Base-by-base conservation (phyloP, 2,113 vertebrate genomes). In the Zosterops lateralis region DNA sequence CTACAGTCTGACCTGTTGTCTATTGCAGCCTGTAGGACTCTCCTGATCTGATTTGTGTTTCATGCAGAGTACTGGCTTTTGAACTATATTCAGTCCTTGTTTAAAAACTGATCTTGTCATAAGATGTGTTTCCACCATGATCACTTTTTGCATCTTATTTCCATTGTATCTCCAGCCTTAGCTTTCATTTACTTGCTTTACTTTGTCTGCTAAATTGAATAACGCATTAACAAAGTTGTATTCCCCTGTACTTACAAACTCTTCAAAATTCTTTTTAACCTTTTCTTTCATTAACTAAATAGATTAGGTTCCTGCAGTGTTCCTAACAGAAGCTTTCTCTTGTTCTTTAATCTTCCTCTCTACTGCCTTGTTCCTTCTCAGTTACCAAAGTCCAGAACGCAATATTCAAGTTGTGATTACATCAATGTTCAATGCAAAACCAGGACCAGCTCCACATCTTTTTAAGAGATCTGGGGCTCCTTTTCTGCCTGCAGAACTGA, bases 401-500 rank as follows among this genome's bases (percentile, higher is more conserved):
- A 28, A 24, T 89, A 78, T 81, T 89, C 48, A 40, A 57, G 48
- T 34, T 6, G 3, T 61, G 80, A 86, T 89, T 89, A 13, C 65
- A 81, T 60, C 58, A 45, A 14, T 11, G 19, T 78, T 86, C 40
- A 57, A 36, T 29, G 47, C 44, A 84, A 81, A 81, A 74, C 24
- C 72, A 77, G 34, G 66, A 83, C 44, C 57, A 92, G 64, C 25
- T 88, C 42, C 44, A 84, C 50, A 42, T 72, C 62, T n/a, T 73
- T 75, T 94, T 73, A 73, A 84, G 53, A 81, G 82, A 84, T 67
- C 51, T 36, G 64, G 36, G 44, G 48, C 65, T 96, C 93, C 92
- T 90, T 93, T 96, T 93, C 82, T 93, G 88, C 90, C 88, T 48
- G 86, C 56, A 92, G 79, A 84, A 84, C 32, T 51, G 67, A 96